Conservation (phyloP, 2,113 vertebrate genomes). For the Corythaixoides concolor region DNA sequence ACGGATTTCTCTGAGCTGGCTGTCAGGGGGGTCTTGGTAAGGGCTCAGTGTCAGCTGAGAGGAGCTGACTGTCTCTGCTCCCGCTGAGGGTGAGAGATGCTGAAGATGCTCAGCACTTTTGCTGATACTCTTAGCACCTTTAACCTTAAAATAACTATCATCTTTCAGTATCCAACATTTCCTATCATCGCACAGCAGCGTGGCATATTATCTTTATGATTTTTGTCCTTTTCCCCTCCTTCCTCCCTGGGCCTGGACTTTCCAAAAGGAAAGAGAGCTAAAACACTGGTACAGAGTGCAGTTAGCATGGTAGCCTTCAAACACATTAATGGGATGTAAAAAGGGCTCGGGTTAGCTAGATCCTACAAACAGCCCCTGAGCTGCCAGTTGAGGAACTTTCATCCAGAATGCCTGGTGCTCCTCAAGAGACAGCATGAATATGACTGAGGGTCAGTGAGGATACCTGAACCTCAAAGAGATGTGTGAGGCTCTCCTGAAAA, state of each 20-base stretch:
- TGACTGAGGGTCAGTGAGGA: background rate
- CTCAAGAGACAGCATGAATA: background rate
- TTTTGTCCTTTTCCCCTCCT: background rate
- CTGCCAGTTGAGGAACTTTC: rapidly evolving
- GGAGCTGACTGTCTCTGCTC: background rate
- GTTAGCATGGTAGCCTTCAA: background rate
- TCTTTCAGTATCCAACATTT: background rate
- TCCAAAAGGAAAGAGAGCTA: background rate
- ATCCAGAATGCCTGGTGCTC: background rate
- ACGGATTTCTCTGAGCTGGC: background rate
- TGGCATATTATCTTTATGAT: background rate
- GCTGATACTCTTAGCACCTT: background rate
- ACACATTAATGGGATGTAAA: background rate
- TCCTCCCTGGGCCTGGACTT: background rate
- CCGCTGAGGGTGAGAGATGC: background rate
- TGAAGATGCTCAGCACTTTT: background rate
- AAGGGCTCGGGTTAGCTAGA: background rate
- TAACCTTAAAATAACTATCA: background rate
- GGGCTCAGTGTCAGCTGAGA: background rate
- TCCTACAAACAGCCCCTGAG: background rate
- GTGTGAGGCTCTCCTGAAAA: background rate
- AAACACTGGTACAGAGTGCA: background rate
- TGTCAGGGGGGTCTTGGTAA: background rate
- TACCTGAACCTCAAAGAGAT: background rate
- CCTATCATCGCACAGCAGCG: rapidly evolving